A percentile compares a stretch with the other conserved stretches of the same genome.
Conservation (phyloP, 2,113 vertebrate species). For the Bungarus multicinctus region DNA sequence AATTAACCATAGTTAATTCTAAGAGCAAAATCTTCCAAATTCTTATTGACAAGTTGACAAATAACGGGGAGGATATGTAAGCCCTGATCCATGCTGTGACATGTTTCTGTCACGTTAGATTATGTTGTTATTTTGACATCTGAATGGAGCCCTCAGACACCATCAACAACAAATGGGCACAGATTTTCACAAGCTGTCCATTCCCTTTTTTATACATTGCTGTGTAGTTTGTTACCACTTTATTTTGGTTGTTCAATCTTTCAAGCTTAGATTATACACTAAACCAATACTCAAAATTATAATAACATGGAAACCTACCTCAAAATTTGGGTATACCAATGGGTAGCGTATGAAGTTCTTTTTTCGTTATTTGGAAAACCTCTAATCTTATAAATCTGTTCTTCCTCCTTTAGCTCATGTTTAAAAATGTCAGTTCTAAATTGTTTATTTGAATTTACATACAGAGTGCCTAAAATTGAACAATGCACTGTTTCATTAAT, state of each 20-base stretch:
- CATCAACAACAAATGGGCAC: background rate
- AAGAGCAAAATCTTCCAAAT: background rate
- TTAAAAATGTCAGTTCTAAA: conserved; percentile 64
- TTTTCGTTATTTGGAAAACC: background rate
- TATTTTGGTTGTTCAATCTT: background rate
- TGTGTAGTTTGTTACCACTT: background rate
- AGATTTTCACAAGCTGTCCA: background rate
- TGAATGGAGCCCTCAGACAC: background rate
- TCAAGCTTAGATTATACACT: background rate
- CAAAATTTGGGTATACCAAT: background rate
- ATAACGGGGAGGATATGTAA: background rate
- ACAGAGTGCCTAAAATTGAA: conserved; percentile 39
- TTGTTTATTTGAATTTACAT: conserved; percentile 66
- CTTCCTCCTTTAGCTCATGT: conserved; percentile 60
- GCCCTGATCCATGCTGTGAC: background rate
- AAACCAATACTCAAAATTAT: background rate
- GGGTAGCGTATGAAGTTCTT: no score
- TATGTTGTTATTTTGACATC: background rate
- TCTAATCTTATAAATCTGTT: conserved; percentile 56
- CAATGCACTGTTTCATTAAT: conserved; percentile 40
- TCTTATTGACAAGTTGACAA: background rate
- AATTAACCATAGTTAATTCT: background rate
- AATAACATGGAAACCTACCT: background rate
- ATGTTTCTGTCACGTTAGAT: background rate
- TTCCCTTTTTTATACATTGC: background rate